phyloP scores from a whole-genome alignment of 2,888 invertebrate genomes.

The Gandaritis pyraliata region DNA sequence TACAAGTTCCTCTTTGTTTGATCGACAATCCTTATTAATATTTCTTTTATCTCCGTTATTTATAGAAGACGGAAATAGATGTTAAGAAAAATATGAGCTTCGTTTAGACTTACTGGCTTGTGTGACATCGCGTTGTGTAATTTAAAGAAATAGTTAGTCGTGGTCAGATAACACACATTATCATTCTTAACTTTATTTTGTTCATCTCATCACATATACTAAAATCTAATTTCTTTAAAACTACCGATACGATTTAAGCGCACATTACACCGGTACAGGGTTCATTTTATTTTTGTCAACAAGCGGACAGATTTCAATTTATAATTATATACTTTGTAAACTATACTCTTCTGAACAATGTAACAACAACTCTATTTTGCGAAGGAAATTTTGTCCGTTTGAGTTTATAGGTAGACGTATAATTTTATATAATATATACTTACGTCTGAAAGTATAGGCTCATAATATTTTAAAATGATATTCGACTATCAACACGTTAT shows the following conservation, averaged over 20 bases:
- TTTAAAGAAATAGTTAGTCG: conserved; percentile 62
- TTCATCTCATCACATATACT: conserved; percentile 30
- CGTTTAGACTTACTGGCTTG: conserved; percentile 81
- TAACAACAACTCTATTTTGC: conserved; percentile 63
- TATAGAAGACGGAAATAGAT: conserved; percentile 71
- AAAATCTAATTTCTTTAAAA: conserved; percentile 34
- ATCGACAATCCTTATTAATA: conserved; percentile 7
- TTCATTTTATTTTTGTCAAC: conserved; percentile 76
- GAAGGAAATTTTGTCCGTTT: conserved; percentile 67
- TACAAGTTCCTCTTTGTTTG: conserved; percentile 6
- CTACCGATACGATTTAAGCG: conserved; percentile 67
- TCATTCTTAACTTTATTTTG: conserved; percentile 44
- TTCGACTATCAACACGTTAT: conserved; percentile 23
- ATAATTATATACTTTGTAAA: conserved; percentile 47
- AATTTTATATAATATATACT: conserved; percentile 54
- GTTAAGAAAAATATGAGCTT: conserved; percentile 83
- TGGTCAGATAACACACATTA: conserved; percentile 51
- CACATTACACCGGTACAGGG: conserved; percentile 81
- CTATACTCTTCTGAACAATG: conserved; percentile 43
- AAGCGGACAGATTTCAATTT: conserved; percentile 66
- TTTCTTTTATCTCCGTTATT: conserved; percentile 31
- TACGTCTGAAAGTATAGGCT: conserved; percentile 33
- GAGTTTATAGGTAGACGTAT: conserved; percentile 61
- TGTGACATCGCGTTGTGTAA: conserved; percentile 75
- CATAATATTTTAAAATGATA: conserved; percentile 18